Evolutionary conservation across 2,888 invertebrate species (phyloP).

Genomic region (Phyto melanocephala): DNA sequence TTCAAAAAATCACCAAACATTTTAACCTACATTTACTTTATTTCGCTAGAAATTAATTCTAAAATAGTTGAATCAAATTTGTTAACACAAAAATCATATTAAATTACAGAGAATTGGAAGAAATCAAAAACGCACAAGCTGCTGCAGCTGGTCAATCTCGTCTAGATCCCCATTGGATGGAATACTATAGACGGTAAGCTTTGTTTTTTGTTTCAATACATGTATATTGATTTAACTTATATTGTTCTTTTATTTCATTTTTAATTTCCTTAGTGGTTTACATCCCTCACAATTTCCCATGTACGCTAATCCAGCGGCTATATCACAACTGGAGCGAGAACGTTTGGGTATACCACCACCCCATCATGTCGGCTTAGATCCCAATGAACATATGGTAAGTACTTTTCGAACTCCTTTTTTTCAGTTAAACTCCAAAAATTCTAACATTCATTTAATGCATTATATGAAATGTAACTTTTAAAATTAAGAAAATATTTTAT

Average conservation of each 20-base stretch:
- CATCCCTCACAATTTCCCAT: constrained; percentile 84
- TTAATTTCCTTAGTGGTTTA: constrained; percentile 80
- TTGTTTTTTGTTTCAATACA: not conserved
- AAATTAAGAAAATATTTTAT: not conserved
- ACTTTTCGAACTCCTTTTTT: not conserved
- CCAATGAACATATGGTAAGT: constrained; percentile 92
- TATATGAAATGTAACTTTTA: not conserved
- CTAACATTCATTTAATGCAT: constrained; percentile 47
- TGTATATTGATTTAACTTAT: not conserved
- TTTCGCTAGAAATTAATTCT: no score
- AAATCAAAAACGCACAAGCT: constrained; percentile 85
- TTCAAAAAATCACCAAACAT: not conserved
- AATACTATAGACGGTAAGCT: constrained; percentile 86
- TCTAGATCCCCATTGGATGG: constrained; percentile 91
- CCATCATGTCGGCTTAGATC: constrained; percentile 82
- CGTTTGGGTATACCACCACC: constrained; percentile 88
- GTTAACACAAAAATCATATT: not conserved
- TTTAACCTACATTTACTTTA: not conserved
- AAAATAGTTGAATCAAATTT: no score
- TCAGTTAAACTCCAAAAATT: not conserved
- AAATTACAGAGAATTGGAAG: constrained; percentile 86
- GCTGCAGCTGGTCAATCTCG: constrained; percentile 82
- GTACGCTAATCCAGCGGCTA: constrained; percentile 86
- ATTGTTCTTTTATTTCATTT: not conserved
- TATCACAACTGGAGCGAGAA: constrained; percentile 92